phyloP scores from a whole-genome alignment of 2,113 vertebrate genomes.

The Dryoscopus gambensis region DNA sequence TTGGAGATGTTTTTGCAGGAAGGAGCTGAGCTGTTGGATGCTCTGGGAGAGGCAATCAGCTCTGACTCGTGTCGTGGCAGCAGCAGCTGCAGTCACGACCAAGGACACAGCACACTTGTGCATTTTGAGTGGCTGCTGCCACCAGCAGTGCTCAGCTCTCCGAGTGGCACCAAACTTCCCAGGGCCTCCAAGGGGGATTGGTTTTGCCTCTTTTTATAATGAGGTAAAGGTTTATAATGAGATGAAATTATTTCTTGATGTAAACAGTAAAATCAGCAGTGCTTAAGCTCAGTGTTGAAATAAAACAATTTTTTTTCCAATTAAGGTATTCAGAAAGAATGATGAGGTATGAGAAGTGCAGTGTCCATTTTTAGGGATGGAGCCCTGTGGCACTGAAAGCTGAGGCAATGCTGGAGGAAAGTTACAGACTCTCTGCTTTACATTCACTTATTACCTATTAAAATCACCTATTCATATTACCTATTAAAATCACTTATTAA shows the following conservation, averaged over 20 bases:
- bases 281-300: background rate
- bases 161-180: background rate
- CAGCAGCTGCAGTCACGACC: background rate
- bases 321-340: background rate
- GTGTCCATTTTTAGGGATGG: background rate
- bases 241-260: background rate
- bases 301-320: background rate
- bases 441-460: fast-evolving
- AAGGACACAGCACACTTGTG: fast-evolving
- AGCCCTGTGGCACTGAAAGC: too few species aligned
- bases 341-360: background rate
- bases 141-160: background rate
- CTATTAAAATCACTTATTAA: background rate
- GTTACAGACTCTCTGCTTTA: background rate
- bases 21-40: background rate
- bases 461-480: background rate
- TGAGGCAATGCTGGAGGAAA: background rate
- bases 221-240: background rate
- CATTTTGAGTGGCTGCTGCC: background rate
- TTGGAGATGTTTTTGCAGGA: background rate
- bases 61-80: background rate
- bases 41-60: background rate
- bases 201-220: background rate
- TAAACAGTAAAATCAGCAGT: background rate
- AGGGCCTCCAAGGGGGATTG: too few species aligned